These are phyloP conservation scores for Acrocephalus arundinaceus DNA, from an alignment of 2,113 vertebrate species.

Conservation along the genomic window DNA sequence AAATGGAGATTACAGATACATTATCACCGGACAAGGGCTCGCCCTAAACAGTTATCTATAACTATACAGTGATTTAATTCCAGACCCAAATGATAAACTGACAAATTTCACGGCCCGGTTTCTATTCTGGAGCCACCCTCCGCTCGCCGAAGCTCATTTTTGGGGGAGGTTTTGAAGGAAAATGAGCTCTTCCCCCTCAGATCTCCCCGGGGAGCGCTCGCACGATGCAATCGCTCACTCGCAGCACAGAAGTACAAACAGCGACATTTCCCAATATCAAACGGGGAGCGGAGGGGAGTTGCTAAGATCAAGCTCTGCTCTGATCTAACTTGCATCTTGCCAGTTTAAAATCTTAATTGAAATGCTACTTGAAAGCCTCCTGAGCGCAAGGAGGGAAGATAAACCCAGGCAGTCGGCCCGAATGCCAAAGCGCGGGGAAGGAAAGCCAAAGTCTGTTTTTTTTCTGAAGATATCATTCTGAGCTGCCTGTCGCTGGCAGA, in stretches of 20 bases:
- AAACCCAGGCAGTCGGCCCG: not conserved
- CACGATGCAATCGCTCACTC: not conserved
- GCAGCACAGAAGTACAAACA: not conserved
- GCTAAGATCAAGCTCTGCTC: conserved; percentile 8
- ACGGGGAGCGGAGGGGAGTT: not conserved
- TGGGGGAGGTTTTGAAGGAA: not conserved
- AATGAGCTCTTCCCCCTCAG: not conserved
- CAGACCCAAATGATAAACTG: not conserved
- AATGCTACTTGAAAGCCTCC: conserved; percentile 31
- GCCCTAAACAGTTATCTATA: not conserved
- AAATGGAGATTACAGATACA: not conserved
- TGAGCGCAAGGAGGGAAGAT: not conserved
- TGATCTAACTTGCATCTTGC: conserved; percentile 1
- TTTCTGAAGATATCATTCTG: not conserved
- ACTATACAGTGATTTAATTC: not conserved
- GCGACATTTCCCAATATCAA: conserved; percentile 38
- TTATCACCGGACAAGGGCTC: not conserved
- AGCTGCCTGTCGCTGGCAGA: not conserved
- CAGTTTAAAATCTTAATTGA: conserved; percentile 51
- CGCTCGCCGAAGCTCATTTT: not conserved
- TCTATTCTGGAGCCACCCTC: not conserved
- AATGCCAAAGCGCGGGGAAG: not conserved
- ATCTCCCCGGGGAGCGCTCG: not conserved
- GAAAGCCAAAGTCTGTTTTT: not conserved
- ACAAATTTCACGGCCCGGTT: not conserved